Evolutionary conservation across 35 echinoderm and acorn worm genomes (phyloP).

Genomic region (Apostichopus japonicus): DNA sequence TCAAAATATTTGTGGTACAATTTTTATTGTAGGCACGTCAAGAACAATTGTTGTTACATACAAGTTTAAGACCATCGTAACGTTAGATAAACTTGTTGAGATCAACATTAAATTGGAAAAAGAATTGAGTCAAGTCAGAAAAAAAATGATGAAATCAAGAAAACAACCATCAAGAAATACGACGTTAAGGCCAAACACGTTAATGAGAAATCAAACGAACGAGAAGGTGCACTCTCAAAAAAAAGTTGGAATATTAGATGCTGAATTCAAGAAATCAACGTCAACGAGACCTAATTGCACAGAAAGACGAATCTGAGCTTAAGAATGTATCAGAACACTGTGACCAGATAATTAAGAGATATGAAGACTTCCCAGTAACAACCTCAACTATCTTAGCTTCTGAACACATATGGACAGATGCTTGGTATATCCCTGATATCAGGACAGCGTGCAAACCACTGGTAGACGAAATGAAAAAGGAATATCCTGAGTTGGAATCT

Average conservation of each 20-base stretch:
- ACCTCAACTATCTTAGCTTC: not conserved
- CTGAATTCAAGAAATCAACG: not conserved
- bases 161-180: not conserved
- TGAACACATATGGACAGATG: not conserved
- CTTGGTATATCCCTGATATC: not conserved
- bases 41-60: too few relatives aligned
- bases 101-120: not conserved
- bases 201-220: not conserved
- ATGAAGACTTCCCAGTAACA: not conserved
- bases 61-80: too few relatives aligned
- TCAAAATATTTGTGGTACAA: too few relatives aligned
- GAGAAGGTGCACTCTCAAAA: not conserved
- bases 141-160: not conserved
- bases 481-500: not conserved
- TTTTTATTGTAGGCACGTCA: too few relatives aligned
- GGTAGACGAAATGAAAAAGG: slow-evolving; percentile 6
- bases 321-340: not conserved
- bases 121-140: not conserved
- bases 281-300: not conserved
- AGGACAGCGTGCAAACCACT: not conserved
- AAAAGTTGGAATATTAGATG: not conserved
- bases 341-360: not conserved
- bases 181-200: not conserved
- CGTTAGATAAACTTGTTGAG: not conserved
- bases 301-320: not conserved